Conservation (phyloP, 37 sponge, comb jelly and placozoan genomes). For the Halisarca cf. caerulea region DNA sequence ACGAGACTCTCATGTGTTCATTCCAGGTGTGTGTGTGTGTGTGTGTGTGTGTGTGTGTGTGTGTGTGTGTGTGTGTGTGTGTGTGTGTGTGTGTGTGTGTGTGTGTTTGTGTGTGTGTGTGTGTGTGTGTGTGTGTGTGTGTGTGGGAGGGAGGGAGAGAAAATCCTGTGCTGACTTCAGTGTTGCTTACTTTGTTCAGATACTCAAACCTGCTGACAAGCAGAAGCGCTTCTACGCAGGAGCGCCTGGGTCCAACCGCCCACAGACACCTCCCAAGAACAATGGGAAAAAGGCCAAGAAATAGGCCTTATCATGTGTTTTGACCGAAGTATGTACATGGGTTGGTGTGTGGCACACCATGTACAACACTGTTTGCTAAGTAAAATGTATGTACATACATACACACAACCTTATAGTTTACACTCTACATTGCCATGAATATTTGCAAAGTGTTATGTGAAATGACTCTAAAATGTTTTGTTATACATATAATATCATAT, state of each 20-base stretch:
- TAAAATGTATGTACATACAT: too few relatives aligned
- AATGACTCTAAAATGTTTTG: not conserved
- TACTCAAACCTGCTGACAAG: conserved; percentile 77
- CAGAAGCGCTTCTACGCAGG: conserved; percentile 44
- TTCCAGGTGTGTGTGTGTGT: conserved; percentile 65
- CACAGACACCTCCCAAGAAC: conserved; percentile 65
- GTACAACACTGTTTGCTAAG: too few relatives aligned
- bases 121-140: not conserved
- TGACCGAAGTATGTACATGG: not conserved
- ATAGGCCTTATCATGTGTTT: not conserved
- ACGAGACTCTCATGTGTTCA: conserved; percentile 95
- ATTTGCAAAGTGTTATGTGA: too few relatives aligned
- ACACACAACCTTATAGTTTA: too few relatives aligned
- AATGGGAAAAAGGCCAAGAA: conserved; percentile 58
- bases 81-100: not conserved
- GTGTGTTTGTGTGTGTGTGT: conserved; percentile 5
- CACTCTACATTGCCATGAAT: too few relatives aligned
- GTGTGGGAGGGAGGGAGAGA: too few relatives aligned
- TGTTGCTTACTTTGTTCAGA: conserved; percentile 20
- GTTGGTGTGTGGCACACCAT: too few relatives aligned
- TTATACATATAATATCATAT: not conserved
- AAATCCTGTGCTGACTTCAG: too few relatives aligned
- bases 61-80: conserved; percentile 16
- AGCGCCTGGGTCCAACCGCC: conserved; percentile 29
- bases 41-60: not conserved